Base-by-base conservation (phyloP, 2,888 invertebrate genomes). In the Orthosia gracilis region DNA sequence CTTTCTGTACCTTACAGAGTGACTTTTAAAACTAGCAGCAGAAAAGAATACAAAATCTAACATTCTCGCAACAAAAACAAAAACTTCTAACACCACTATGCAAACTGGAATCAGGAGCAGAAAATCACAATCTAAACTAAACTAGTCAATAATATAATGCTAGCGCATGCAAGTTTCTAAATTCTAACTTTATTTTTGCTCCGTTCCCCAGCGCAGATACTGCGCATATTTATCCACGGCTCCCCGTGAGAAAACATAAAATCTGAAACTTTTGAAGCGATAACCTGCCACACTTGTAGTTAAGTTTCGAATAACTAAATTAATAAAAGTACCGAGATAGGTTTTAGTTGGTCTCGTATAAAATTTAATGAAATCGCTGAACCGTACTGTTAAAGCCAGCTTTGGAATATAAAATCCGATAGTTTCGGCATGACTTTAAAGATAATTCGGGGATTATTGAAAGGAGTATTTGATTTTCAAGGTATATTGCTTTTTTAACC, bases 221-320 rank as follows among this genome's bases (percentile, higher is more conserved):
- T 63, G 70, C 52, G 76, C 66, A 82, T 86, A 86, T 86, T 82
- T 84, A 84, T 69, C 70, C 31, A 61, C 49, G 13, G 31, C 23
- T 68, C 54, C 74, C 80, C 72, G 72, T 78, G 79, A 82, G 85
- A 85, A 80, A 82, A 78, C 80, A 75, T 87, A 75, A 83, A 85
- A 83, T 80, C 49, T 76, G 55, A 85, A 85, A 85, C 80, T 85
- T 85, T 79, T 54, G 63, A 74, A 57, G 66, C 76, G 87, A 87
- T 85, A 85, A 85, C 87, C 83, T 69, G 58, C 64, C 73, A 69
- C 66, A 73, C 74, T 74, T 74, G 65, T 82, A 83, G 57, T 85
- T 77, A 73, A 87, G 78, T 85, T 87, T 76, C 65, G 15, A 68
- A 85, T 85, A 82, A 79, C 74, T 85, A 85, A 86, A 76, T 76